Conservation (phyloP, 1,140 invertebrate genomes). For the Bactericera cockerelli region DNA sequence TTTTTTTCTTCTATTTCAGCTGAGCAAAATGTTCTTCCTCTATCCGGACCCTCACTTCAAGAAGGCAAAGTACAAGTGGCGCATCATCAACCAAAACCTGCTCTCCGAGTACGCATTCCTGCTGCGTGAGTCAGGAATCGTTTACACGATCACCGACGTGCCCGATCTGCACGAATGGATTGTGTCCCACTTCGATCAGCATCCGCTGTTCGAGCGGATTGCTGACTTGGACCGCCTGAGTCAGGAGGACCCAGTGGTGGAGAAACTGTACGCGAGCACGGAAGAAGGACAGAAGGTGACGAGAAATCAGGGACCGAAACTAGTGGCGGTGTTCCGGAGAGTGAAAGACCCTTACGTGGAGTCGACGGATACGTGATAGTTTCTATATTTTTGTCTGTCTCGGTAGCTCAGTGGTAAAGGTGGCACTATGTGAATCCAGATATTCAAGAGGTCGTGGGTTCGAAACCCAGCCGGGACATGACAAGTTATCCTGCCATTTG, state of each 20-base stretch:
- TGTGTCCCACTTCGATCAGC: constrained; percentile 74
- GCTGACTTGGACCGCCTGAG: constrained; percentile 28
- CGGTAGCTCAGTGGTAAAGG: no score
- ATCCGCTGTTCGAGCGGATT: constrained; percentile 78
- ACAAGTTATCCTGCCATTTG: no score
- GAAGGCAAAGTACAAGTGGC: constrained; percentile 97
- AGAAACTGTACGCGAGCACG: constrained; percentile 78
- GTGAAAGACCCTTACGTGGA: constrained; percentile 35
- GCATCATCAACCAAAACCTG: constrained; percentile 86
- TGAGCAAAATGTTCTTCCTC: constrained; percentile 98
- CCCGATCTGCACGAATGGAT: constrained; percentile 97
- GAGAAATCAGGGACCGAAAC: constrained; percentile 87
- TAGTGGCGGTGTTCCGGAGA: constrained; percentile 74
- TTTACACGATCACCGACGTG: constrained; percentile 97
- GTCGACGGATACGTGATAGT: no score
- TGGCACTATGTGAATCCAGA: no score
- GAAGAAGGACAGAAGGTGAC: constrained; percentile 98
- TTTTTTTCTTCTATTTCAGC: no score
- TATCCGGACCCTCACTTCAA: constrained; percentile 99
- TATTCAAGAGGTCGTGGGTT: no score
- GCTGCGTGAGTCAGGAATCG: constrained; percentile 60
- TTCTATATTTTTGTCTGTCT: no score
- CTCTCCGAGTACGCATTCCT: constrained; percentile 96
- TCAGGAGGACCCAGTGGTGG: constrained; percentile 57
- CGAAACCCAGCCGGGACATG: no score